Evolutionary conservation across 2,888 invertebrate genomes (phyloP).

Genomic region (Pollenia angustigena): DNA sequence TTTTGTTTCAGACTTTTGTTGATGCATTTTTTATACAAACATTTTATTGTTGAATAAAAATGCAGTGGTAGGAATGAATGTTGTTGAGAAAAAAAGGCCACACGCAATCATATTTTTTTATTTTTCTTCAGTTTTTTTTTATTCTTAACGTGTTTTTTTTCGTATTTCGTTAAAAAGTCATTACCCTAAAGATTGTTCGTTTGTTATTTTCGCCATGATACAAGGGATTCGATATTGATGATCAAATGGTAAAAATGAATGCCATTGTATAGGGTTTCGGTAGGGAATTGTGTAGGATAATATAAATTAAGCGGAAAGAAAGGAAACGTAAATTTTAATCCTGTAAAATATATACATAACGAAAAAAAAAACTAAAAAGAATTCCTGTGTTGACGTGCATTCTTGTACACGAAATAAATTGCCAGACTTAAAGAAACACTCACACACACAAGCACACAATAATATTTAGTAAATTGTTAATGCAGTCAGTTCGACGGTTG

Average conservation of each 20-base stretch:
- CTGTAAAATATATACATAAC: slow-evolving; percentile 46
- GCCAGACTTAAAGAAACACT: slow-evolving; percentile 5
- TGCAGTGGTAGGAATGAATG: slow-evolving; percentile 49
- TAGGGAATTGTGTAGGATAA: slow-evolving; percentile 14
- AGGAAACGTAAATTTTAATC: slow-evolving; percentile 68
- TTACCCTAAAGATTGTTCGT: slow-evolving; percentile 47
- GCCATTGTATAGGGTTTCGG: not conserved
- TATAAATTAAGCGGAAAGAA: slow-evolving; percentile 23
- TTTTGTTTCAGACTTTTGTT: slow-evolving; percentile 42
- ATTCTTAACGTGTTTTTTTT: not conserved
- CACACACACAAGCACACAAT: not conserved
- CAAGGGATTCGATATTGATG: slow-evolving; percentile 26
- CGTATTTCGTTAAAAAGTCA: slow-evolving; percentile 39
- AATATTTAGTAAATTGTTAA: not conserved
- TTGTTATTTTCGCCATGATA: slow-evolving; percentile 12
- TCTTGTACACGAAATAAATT: slow-evolving; percentile 37
- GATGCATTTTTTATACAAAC: slow-evolving; percentile 43
- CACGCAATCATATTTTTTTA: slow-evolving; percentile 64
- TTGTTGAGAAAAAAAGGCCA: slow-evolving; percentile 56
- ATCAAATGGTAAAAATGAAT: not conserved
- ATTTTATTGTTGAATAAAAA: slow-evolving; percentile 38
- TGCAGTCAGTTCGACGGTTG: not conserved
- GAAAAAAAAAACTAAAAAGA: slow-evolving; percentile 1
- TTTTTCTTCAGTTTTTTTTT: not conserved
- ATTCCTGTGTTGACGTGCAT: slow-evolving; percentile 41